Percentiles rank a stretch among this genome's conserved stretches.
These are phyloP conservation scores for Baccha elongata DNA, from an alignment of 2,888 invertebrate genomes.

Conservation along the genomic window DNA sequence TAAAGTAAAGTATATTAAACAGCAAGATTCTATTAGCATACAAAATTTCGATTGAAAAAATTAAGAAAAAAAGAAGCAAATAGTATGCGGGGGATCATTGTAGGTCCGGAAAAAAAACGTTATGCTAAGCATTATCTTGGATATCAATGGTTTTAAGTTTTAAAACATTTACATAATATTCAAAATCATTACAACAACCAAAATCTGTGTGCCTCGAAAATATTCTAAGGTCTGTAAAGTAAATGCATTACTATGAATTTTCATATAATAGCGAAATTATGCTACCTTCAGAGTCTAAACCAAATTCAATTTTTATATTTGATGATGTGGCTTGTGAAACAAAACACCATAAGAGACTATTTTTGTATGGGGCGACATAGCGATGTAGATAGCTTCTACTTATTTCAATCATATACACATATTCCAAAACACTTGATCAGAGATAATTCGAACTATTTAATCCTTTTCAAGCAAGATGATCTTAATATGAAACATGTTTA, in stretches of 20 bases:
- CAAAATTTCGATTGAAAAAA: no score
- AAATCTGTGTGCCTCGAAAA: constrained; percentile 69
- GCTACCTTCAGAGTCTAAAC: constrained; percentile 50
- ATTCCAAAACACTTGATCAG: no score
- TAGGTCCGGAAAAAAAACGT: constrained; percentile 13
- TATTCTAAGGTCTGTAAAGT: constrained; percentile 39
- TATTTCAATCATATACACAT: no score
- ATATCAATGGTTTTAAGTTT: constrained; percentile 74
- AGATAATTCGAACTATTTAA: no score
- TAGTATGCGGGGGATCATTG: not conserved
- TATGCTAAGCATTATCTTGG: no score
- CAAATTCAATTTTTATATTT: constrained; percentile 78
- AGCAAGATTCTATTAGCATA: no score
- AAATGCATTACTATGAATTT: constrained; percentile 44
- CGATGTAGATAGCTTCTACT: no score
- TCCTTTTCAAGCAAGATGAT: no score
- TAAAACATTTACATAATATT: no score
- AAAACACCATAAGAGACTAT: constrained; percentile 75
- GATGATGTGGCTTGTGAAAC: constrained; percentile 79
- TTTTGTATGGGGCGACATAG: constrained; percentile 78
- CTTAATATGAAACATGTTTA: no score
- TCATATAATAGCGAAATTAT: constrained; percentile 33
- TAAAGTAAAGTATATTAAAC: no score
- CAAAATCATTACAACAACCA: constrained; percentile 73
- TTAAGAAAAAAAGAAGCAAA: constrained; percentile 5